phyloP scores from a whole-genome alignment of 2,797 vertebrate species.

The Melopsittacus undulatus region DNA sequence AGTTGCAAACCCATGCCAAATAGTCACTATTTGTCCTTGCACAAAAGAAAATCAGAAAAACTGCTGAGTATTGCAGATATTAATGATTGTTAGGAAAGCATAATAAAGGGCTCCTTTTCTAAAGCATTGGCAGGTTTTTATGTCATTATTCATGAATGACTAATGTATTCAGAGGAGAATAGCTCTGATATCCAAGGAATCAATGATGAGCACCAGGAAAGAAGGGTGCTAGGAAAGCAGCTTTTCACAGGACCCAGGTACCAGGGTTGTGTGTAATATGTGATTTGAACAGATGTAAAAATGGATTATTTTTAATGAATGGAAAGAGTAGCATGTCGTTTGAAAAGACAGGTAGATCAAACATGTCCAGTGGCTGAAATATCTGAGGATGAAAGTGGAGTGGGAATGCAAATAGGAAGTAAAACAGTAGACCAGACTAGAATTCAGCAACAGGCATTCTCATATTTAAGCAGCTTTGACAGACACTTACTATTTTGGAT shows the following conservation, averaged over 20 bases:
- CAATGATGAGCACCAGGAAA: conserved; percentile 31
- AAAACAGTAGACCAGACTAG: neutral
- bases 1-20: conserved; percentile 43
- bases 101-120: conserved; percentile 71
- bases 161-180: conserved; percentile 60
- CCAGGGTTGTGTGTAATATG: neutral
- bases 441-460: neutral
- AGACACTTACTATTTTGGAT: neutral
- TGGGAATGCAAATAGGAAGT: neutral
- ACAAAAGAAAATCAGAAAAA: conserved; percentile 78
- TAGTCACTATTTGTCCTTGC: conserved; percentile 64
- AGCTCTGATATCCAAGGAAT: conserved; percentile 60
- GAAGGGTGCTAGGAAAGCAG: conserved; percentile 11
- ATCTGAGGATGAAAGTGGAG: neutral
- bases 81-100: conserved; percentile 71
- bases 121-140: conserved; percentile 69
- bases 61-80: conserved; percentile 71
- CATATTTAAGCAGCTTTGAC: neutral
- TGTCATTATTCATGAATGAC: conserved; percentile 75
- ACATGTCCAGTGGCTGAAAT: neutral
- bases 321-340: neutral
- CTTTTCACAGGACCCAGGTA: conserved; percentile 45
- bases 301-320: conserved; percentile 10
- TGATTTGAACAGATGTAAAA: conserved; percentile 17
- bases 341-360: neutral